phyloP scores from a whole-genome alignment of 2,888 invertebrate species.

The Drosophila acutilabella region DNA sequence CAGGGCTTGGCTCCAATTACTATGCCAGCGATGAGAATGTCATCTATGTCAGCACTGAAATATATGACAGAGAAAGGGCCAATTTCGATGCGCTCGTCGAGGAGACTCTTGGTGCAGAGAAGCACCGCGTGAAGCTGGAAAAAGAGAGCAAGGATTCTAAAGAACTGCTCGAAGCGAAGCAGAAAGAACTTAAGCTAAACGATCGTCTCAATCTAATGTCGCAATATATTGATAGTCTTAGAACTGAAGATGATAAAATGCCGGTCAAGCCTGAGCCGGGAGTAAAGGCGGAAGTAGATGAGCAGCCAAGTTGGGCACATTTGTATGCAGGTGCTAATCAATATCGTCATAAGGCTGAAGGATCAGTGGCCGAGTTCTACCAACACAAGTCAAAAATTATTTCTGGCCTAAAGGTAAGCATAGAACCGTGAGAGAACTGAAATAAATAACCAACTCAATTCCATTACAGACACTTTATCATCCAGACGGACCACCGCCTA shows the following conservation, averaged over 20 bases:
- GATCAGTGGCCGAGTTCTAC: slow-evolving; percentile 40
- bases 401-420: slow-evolving; percentile 19
- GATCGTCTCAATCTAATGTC: slow-evolving; percentile 13
- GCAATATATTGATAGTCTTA: slow-evolving; percentile 9
- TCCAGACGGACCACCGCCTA: slow-evolving; percentile 11
- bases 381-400: slow-evolving; percentile 24
- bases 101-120: slow-evolving; percentile 11
- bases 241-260: not conserved
- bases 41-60: slow-evolving; percentile 18
- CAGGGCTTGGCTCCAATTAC: slow-evolving; percentile 4
- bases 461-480: slow-evolving; percentile 18
- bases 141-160: not conserved
- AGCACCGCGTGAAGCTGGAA: not conserved
- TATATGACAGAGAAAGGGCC: slow-evolving; percentile 11
- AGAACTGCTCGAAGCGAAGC: not conserved
- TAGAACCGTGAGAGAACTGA: not conserved
- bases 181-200: not conserved
- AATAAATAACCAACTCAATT: not conserved
- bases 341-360: slow-evolving; percentile 23
- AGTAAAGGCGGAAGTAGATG: not conserved
- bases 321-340: slow-evolving; percentile 32
- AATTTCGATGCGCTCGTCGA: slow-evolving; percentile 20
- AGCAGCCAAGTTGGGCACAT: slow-evolving; percentile 11
- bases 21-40: slow-evolving; percentile 24
- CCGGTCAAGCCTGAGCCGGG: not conserved